Evolutionary conservation across 2,797 vertebrate genomes (phyloP).

Genomic region (Apogon hyalosoma): DNA sequence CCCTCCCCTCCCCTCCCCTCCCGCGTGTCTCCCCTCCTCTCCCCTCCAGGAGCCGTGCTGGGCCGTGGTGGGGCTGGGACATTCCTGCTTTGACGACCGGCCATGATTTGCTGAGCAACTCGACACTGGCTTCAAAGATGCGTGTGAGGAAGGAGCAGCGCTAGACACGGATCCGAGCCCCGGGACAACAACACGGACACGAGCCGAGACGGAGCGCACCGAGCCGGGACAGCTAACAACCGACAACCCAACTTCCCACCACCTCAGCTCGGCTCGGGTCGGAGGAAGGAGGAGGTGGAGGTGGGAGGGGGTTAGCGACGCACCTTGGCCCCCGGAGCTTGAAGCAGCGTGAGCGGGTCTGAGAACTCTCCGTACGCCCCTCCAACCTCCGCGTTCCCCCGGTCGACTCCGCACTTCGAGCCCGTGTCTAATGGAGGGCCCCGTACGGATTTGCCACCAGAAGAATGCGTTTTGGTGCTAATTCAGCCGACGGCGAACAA

Average conservation of each 20-base stretch:
- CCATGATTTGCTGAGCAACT: slow-evolving; percentile 85
- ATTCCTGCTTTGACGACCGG: slow-evolving; percentile 84
- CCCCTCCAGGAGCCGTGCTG: slow-evolving; percentile 62
- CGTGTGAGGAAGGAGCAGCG: slow-evolving; percentile 72
- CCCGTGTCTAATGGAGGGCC: slow-evolving; percentile 87
- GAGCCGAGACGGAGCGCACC: background rate
- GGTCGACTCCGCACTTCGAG: slow-evolving; percentile 67
- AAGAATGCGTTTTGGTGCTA: slow-evolving; percentile 81
- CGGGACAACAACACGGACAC: background rate
- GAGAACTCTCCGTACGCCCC: slow-evolving; percentile 26
- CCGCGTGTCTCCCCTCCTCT: slow-evolving; percentile 25
- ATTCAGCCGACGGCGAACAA: slow-evolving; percentile 63
- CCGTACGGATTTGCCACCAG: slow-evolving; percentile 82
- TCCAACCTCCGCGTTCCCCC: slow-evolving; percentile 47
- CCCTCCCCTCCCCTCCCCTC: slow-evolving; percentile 43
- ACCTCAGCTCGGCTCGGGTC: slow-evolving; percentile 4
- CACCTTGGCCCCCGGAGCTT: slow-evolving; percentile 62
- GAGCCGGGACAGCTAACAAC: slow-evolving; percentile 6
- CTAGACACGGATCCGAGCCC: slow-evolving; percentile 30
- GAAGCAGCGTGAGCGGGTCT: slow-evolving; percentile 43
- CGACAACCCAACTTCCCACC: slow-evolving; percentile 8
- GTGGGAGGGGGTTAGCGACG: slow-evolving; percentile 48
- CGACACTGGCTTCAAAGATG: slow-evolving; percentile 81
- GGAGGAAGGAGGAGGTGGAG: too few species aligned
- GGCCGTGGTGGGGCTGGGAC: slow-evolving; percentile 80